These are phyloP conservation scores for Zapus hudsonius DNA, from an alignment of 2,113 vertebrate genomes.

Conservation along the genomic window DNA sequence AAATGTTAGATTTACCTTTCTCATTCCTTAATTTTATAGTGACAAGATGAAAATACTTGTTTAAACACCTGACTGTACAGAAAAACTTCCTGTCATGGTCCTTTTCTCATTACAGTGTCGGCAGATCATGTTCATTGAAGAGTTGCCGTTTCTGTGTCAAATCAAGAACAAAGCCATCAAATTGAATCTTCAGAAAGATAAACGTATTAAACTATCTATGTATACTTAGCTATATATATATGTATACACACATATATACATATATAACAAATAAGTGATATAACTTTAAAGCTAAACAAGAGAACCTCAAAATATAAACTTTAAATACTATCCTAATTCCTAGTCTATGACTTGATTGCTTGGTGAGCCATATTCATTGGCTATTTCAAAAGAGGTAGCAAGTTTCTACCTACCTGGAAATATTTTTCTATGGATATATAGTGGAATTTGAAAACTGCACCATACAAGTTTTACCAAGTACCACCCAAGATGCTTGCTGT, in stretches of 20 bases:
- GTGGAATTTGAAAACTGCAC: background rate
- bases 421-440: background rate
- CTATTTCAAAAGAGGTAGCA: background rate
- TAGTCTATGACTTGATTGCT: background rate
- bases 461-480: background rate
- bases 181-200: background rate
- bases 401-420: background rate
- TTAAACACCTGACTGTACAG: background rate
- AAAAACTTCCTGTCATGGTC: background rate
- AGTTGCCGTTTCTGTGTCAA: background rate
- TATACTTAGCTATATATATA: background rate
- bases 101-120: background rate
- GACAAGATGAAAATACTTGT: background rate
- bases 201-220: constrained; percentile 19
- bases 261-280: background rate
- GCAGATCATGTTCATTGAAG: background rate
- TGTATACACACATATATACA: too few relatives aligned
- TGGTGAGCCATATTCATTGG: background rate
- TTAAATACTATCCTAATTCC: background rate
- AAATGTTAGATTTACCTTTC: background rate
- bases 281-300: background rate
- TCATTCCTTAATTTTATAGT: constrained; percentile 31
- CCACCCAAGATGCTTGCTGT: background rate
- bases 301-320: background rate
- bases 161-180: constrained; percentile 3